Percentiles rank a stretch among this genome's conserved stretches.
Evolutionary conservation across 2,113 vertebrate genomes (phyloP).

Genomic region (Pangasianodon hypophthalmus): DNA sequence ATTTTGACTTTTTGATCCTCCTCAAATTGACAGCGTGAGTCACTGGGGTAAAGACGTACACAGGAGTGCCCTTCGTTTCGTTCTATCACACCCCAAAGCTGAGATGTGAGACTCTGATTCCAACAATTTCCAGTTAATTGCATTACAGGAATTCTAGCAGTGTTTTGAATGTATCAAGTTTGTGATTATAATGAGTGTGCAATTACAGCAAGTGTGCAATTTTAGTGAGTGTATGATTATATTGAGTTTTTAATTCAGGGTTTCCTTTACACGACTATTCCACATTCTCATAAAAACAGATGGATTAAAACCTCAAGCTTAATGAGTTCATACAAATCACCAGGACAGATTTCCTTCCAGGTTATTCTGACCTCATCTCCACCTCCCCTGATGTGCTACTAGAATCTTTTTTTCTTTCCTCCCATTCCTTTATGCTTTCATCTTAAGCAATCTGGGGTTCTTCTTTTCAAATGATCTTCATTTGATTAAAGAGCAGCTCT

Average conservation of each 20-base stretch:
- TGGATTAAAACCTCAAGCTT: background rate
- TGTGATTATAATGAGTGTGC: background rate
- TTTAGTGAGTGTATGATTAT: background rate
- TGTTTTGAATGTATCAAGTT: background rate
- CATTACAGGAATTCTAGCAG: background rate
- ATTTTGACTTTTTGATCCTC: background rate
- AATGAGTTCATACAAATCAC: background rate
- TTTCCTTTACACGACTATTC: background rate
- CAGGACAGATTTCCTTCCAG: slow-evolving; percentile 4
- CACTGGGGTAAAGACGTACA: background rate
- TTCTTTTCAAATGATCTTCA: background rate
- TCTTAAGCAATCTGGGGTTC: background rate
- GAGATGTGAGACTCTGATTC: background rate
- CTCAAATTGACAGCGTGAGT: background rate
- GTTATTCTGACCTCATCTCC: background rate
- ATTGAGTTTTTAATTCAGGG: background rate
- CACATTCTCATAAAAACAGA: background rate
- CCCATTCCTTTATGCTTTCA: background rate
- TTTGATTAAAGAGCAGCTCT: background rate
- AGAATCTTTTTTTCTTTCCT: background rate
- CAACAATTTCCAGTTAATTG: background rate
- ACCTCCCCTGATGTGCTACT: background rate
- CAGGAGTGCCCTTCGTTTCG: background rate
- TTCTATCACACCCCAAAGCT: background rate
- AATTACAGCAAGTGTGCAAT: background rate